Evolutionary conservation across 2,797 vertebrate species (phyloP).

Genomic region (Premnoplex brunnescens): DNA sequence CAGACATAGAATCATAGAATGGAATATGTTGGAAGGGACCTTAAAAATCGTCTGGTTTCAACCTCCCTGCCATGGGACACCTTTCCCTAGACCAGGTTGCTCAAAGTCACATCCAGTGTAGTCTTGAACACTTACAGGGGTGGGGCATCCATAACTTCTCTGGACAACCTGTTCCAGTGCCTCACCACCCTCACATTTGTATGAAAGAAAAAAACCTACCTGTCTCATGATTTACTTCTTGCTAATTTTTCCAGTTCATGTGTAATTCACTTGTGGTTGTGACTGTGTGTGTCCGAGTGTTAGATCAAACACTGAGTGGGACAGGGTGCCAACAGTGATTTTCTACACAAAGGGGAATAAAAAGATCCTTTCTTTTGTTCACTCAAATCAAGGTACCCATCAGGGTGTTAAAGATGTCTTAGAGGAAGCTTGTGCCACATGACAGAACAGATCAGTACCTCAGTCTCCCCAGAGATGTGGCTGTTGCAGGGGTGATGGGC

Average conservation of each 20-base stretch:
- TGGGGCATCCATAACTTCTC: not conserved
- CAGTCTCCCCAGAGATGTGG: not conserved
- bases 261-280: not conserved
- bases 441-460: not conserved
- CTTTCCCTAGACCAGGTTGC: not conserved
- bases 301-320: slow-evolving; percentile 44
- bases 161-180: not conserved
- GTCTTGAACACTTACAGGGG: not conserved
- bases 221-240: slow-evolving; percentile 7
- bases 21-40: not conserved
- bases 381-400: slow-evolving; percentile 13
- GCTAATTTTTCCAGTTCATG: not conserved
- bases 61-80: not conserved
- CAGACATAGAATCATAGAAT: not conserved
- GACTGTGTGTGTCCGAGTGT: not conserved
- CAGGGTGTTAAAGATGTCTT: slow-evolving; percentile 6
- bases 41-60: not conserved
- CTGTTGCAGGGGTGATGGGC: not conserved
- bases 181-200: not conserved
- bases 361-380: slow-evolving; percentile 34
- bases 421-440: not conserved
- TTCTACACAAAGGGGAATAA: slow-evolving; percentile 42
- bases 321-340: slow-evolving; percentile 38
- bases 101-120: not conserved
- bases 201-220: not conserved